phyloP scores from a whole-genome alignment of 2,113 vertebrate species.

The Nesospiza acunhae region DNA sequence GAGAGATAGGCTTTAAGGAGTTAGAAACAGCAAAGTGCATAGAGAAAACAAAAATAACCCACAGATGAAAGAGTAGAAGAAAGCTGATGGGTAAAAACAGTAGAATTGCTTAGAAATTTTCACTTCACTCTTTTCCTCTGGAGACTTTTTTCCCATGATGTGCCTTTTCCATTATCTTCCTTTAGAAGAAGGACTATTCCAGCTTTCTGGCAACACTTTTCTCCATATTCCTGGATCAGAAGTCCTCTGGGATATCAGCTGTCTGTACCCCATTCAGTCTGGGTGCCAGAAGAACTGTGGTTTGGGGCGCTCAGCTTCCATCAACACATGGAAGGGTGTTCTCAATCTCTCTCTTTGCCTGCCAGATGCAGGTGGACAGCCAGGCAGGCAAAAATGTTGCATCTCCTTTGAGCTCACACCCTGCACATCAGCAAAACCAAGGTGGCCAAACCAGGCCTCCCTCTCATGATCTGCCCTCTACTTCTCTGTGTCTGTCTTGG shows the following conservation, averaged over 20 bases:
- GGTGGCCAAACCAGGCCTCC: background rate
- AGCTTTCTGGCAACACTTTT: background rate
- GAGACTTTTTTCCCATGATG: background rate
- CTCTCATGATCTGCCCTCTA: background rate
- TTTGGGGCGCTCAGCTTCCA: background rate
- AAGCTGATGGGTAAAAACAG: background rate
- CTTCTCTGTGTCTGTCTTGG: background rate
- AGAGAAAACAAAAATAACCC: slow-evolving; percentile 21
- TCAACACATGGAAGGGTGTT: background rate
- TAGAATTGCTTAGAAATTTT: background rate
- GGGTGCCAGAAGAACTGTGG: background rate
- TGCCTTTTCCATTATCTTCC: background rate
- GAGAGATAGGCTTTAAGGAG: slow-evolving; percentile 28
- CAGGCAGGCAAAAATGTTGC: background rate
- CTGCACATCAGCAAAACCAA: background rate
- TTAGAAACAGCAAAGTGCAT: background rate
- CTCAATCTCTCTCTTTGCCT: background rate
- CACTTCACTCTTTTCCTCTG: background rate
- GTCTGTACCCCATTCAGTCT: fast-evolving
- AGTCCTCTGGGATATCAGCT: background rate
- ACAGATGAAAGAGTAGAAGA: background rate
- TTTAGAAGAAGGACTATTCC: background rate
- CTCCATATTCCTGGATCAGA: background rate
- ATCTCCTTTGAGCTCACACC: background rate
- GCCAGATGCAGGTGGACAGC: background rate